Evolutionary conservation across 2,113 vertebrate genomes (phyloP).

Genomic region (Clinocottus analis): DNA sequence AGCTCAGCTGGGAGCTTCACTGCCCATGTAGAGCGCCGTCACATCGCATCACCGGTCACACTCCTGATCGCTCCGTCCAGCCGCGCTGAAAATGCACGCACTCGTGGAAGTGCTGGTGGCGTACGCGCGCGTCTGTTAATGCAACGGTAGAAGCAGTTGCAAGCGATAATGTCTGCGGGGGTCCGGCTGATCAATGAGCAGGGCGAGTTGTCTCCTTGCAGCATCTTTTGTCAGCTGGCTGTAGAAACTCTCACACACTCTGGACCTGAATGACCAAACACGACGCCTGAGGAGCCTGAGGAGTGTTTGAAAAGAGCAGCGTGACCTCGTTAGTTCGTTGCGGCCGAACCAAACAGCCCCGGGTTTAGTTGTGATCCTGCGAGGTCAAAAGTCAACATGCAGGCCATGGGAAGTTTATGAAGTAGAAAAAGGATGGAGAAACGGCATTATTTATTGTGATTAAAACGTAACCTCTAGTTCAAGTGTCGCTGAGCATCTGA

Average conservation of each 20-base stretch:
- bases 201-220: not conserved
- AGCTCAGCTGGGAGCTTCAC: slow-evolving; percentile 36
- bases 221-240: not conserved
- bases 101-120: slow-evolving; percentile 37
- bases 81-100: slow-evolving; percentile 48
- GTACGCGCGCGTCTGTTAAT: slow-evolving; percentile 37
- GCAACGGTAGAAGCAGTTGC: not conserved
- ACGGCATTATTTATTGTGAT: too few species aligned
- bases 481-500: not conserved
- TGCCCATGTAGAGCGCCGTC: slow-evolving; percentile 49
- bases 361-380: slow-evolving; percentile 26
- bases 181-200: not conserved
- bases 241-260: not conserved
- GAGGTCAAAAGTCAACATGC: slow-evolving; percentile 30
- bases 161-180: not conserved
- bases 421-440: not conserved
- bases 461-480: not conserved
- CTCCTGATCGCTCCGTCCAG: slow-evolving; percentile 42
- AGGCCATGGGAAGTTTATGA: slow-evolving; percentile 46
- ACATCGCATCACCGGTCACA: slow-evolving; percentile 30
- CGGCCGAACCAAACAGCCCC: slow-evolving; percentile 36
- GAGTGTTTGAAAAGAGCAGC: slow-evolving; percentile 10
- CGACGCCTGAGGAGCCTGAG: not conserved
- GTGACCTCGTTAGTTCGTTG: slow-evolving; percentile 39
- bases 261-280: not conserved